Evolutionary conservation across 30 jellyfish, hydroid and myxozoan genomes (phyloP).

Genomic region (Aurelia sp.): DNA sequence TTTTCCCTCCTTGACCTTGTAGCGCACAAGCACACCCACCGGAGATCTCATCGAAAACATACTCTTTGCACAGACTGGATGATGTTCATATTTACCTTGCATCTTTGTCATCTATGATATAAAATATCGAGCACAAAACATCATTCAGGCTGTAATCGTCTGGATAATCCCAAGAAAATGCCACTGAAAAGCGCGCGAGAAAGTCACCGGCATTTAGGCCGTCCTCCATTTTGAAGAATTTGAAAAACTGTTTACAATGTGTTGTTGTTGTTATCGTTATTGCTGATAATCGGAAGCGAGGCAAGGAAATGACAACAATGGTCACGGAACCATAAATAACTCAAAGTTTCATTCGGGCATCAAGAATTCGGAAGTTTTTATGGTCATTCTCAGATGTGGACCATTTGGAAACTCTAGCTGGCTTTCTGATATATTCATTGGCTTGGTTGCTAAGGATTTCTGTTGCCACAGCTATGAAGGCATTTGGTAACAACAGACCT

Average conservation of each 20-base stretch:
- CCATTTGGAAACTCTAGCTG: too few species aligned
- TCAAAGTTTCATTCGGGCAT: too few species aligned
- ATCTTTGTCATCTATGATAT: constrained; percentile 69
- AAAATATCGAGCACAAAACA: constrained; percentile 69
- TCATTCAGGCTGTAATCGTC: constrained; percentile 83
- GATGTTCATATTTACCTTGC: constrained; percentile 38
- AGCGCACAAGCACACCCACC: neutral
- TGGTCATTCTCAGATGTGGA: neutral
- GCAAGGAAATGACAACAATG: neutral
- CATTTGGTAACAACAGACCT: too few species aligned
- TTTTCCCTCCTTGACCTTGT: too few species aligned
- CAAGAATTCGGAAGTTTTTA: neutral
- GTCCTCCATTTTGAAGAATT: too few species aligned
- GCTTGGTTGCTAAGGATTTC: too few species aligned
- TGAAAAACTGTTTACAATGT: too few species aligned
- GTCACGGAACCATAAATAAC: neutral
- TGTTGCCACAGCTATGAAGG: too few species aligned
- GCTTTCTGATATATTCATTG: too few species aligned
- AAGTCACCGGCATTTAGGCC: constrained; percentile 27
- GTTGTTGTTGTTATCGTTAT: neutral
- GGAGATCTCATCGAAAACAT: too few species aligned
- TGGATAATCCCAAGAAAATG: constrained; percentile 92
- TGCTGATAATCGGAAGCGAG: neutral
- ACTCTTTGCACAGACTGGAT: too few species aligned
- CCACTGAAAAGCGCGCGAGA: constrained; percentile 66